These are phyloP conservation scores for Scomberomorus guttatus DNA, from an alignment of 2,797 vertebrate genomes.

Conservation along the genomic window DNA sequence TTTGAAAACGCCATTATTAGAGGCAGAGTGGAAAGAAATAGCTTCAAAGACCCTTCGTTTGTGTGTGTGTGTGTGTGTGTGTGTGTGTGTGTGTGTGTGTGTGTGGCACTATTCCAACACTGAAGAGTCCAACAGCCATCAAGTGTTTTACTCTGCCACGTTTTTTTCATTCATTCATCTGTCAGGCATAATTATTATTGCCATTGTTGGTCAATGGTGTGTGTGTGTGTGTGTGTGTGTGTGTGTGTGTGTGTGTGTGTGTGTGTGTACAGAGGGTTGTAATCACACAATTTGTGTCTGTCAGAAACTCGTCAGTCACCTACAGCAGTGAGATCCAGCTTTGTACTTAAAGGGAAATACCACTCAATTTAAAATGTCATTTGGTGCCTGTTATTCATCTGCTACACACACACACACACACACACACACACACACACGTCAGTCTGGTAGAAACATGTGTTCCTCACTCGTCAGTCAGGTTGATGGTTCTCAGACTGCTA, in stretches of 20 bases:
- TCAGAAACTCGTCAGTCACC: conserved; percentile 61
- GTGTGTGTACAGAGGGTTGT: background rate
- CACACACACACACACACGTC: conserved; percentile 1
- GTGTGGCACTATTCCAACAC: conserved; percentile 35
- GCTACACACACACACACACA: conserved; percentile 22
- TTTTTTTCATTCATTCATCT: conserved; percentile 43
- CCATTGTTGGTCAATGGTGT: conserved; percentile 32
- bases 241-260: background rate
- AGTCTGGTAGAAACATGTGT: conserved; percentile 47
- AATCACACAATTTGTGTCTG: conserved; percentile 58
- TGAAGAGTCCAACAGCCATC: conserved; percentile 29
- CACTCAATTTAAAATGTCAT: conserved; percentile 60
- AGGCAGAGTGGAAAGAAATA: conserved; percentile 69
- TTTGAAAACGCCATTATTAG: conserved; percentile 70
- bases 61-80: conserved; percentile 26
- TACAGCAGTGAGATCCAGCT: conserved; percentile 38
- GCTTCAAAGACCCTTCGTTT: conserved; percentile 61
- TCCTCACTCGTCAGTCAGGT: conserved; percentile 51
- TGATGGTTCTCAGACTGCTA: conserved; percentile 76
- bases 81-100: conserved; percentile 23
- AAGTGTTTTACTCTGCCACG: conserved; percentile 46
- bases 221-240: conserved; percentile 20
- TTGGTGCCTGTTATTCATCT: conserved; percentile 64
- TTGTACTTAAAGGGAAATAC: conserved; percentile 65
- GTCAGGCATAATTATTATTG: conserved; percentile 46